A percentile compares a stretch with the other conserved stretches of the same genome.
Evolutionary conservation across 2,797 vertebrate species (phyloP).

Genomic region (Rachycentron canadum): DNA sequence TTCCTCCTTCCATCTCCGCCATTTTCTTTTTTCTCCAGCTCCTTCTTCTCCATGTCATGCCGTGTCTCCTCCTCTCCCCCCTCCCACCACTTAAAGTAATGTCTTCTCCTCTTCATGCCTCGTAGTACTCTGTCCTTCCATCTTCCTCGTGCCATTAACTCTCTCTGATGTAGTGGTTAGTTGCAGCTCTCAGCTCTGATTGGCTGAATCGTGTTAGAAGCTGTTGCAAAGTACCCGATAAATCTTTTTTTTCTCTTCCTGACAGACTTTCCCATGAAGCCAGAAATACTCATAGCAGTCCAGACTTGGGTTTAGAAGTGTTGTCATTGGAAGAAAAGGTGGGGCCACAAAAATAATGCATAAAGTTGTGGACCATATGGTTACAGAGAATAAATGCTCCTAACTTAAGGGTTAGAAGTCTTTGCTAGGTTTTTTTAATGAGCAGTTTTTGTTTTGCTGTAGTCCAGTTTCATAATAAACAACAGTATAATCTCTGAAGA

Average conservation of each 20-base stretch:
- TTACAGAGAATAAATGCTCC: neutral
- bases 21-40: constrained; percentile 21
- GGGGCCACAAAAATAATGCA: neutral
- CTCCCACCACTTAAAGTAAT: constrained; percentile 38
- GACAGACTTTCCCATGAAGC: constrained; percentile 26
- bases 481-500: too few species aligned
- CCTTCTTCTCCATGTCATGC: neutral
- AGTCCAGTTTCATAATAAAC: too few species aligned
- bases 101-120: constrained; percentile 57
- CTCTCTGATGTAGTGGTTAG: constrained; percentile 58
- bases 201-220: constrained; percentile 58
- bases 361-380: neutral
- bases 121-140: constrained; percentile 40
- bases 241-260: constrained; percentile 36
- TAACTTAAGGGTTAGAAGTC: too few species aligned
- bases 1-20: constrained; percentile 24
- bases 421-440: too few species aligned
- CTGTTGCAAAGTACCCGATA: constrained; percentile 59
- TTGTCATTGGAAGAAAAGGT: neutral
- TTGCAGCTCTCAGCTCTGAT: constrained; percentile 59
- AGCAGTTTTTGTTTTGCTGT: too few species aligned
- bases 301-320: neutral
- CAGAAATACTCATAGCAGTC: constrained; percentile 33
- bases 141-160: constrained; percentile 70
- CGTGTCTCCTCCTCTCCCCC: neutral